Percentiles rank a stretch among this genome's conserved stretches.
These are phyloP conservation scores for Malacoctenus gilli DNA, from an alignment of 2,797 vertebrate genomes.

Conservation along the genomic window DNA sequence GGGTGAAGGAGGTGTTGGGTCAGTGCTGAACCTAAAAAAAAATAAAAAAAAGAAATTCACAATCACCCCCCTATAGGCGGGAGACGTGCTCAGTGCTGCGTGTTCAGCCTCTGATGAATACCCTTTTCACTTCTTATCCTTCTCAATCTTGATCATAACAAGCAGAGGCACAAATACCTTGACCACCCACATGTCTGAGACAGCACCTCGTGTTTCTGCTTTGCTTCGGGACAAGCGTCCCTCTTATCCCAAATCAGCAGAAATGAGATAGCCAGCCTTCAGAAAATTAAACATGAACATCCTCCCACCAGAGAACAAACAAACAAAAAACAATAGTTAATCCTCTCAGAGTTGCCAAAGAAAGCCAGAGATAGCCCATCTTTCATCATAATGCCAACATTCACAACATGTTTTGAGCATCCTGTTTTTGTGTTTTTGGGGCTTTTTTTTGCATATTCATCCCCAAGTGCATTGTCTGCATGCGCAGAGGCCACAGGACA, in stretches of 20 bases:
- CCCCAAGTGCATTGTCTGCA: conserved; percentile 24
- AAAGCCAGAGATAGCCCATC: conserved; percentile 47
- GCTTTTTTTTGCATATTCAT: conserved; percentile 41
- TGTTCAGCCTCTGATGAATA: conserved; percentile 25
- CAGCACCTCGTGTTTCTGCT: conserved; percentile 27
- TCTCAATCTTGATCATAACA: conserved; percentile 32
- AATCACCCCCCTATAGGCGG: conserved; percentile 19
- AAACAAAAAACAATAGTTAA: conserved; percentile 45
- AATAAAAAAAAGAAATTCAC: conserved; percentile 6
- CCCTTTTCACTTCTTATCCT: conserved; percentile 18
- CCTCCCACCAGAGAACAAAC: conserved; percentile 32
- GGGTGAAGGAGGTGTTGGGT: conserved; percentile 28
- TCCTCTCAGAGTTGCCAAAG: conserved; percentile 51
- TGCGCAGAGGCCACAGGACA: conserved; percentile 20
- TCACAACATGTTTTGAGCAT: conserved; percentile 26
- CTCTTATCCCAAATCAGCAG: conserved; percentile 41
- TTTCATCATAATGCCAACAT: conserved; percentile 35
- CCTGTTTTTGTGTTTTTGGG: conserved; percentile 9
- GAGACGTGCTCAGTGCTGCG: conserved; percentile 22
- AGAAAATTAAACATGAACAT: conserved; percentile 36
- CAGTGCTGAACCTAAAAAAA: conserved; percentile 50
- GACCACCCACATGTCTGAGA: conserved; percentile 53
- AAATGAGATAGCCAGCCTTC: conserved; percentile 23
- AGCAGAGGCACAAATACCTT: conserved; percentile 26
- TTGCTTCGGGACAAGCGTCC: conserved; percentile 36